These are phyloP conservation scores for Notiomystis cincta DNA, from an alignment of 2,113 vertebrate genomes.

Conservation along the genomic window DNA sequence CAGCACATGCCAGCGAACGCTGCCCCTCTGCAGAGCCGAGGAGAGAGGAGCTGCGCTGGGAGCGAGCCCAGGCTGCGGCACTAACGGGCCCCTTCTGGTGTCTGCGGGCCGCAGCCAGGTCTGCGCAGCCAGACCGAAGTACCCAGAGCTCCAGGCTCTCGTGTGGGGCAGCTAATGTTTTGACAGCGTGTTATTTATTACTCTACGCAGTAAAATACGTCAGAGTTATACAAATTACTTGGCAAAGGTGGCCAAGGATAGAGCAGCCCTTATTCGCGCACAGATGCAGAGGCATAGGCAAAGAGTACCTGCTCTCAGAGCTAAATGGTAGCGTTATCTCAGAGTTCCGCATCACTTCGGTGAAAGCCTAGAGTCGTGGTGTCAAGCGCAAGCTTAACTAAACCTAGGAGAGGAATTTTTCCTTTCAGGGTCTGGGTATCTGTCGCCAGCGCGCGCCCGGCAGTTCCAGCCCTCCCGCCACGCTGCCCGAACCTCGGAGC, in stretches of 20 bases:
- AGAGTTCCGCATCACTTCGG: accelerated
- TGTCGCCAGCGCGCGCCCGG: accelerated
- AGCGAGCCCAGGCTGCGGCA: no score
- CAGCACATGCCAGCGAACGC: accelerated
- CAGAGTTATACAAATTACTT: not conserved
- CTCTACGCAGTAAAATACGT: not conserved
- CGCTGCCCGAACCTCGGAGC: not conserved
- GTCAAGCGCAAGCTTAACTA: not conserved
- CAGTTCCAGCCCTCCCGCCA: not conserved
- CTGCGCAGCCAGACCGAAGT: accelerated
- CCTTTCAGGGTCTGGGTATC: not conserved
- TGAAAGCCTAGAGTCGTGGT: not conserved
- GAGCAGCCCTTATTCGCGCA: accelerated
- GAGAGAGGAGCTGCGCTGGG: accelerated
- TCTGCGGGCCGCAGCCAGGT: not conserved
- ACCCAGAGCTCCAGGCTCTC: not conserved
- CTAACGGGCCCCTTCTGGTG: not conserved
- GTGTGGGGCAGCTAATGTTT: accelerated
- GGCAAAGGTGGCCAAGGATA: accelerated
- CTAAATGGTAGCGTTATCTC: no score
- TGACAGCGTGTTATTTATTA: not conserved
- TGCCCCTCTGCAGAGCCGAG: not conserved
- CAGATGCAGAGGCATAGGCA: no score
- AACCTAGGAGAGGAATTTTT: not conserved
- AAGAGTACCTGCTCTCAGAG: accelerated